Base-by-base conservation (phyloP, 2,888 invertebrate genomes). In the Nephrocerus scutellatus region DNA sequence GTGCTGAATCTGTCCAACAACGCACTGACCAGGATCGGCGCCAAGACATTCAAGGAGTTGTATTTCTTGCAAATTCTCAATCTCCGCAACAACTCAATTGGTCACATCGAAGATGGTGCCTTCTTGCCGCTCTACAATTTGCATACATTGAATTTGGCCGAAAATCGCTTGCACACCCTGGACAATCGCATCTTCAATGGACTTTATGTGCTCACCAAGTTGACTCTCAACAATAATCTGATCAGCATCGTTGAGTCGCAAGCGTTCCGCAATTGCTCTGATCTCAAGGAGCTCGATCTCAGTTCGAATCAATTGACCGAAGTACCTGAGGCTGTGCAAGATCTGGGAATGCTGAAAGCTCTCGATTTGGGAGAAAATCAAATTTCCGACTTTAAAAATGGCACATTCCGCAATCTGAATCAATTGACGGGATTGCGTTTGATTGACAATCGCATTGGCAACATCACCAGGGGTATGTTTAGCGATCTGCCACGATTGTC, bases 361-460 rank as follows among this genome's bases (percentile, higher is more conserved):
- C 74, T 96, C 36, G 90, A 92, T 67, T 73, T 96, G 57, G 91
- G 90, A 33, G 90, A 92, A 69, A 96, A 95, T 72, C 82, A 84
- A 66, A 87, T 96, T 56, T 78, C 78, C 25, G 77, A 77, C 36
- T 83, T 96, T 51, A 79, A 75, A 59, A 88, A 90, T 58, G 85
- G 85, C 40, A 85, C 88, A 4, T 85, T 95, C 60, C 80, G 79
- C 60, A 86, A 88, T 63, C 72, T 95, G 36, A 80, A 84, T 54
- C 87, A 90, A 67, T 73, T 96, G 51, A 88, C 87, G 38, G 87
- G 89, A 13, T 71, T 96, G 41, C 76, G 91, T 36, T 64, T 95
- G 56, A 90, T 92, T 54, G 88, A 90, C 59, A 95, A 95, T 70
- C 82, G 84, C 61, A 85, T 87, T 59, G 86, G 84, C 38, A 89